Evolutionary conservation across 1,140 invertebrate species (phyloP), one percentile per base, ranked within the genome.

Genomic region (Samia ricini): DNA sequence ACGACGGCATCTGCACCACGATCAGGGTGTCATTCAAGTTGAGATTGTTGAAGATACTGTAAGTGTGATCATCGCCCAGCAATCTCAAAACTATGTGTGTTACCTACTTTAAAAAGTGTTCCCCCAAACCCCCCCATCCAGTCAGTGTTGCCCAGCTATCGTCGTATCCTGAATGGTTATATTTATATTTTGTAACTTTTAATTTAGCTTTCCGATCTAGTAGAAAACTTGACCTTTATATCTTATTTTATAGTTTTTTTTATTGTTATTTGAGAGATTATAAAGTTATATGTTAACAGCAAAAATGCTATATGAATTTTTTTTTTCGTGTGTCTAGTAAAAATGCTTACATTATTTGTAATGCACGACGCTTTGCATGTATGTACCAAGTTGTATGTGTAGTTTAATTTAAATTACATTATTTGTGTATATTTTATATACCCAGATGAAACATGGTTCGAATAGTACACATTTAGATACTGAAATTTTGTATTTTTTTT

Each of bases 11-110:
- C 71, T 74, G 76, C 82, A 63, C 72, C 75, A 76, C 72, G 79
- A 71, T 74, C 85, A 89, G 87, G 84, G 81, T 85, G 79, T 80
- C 83, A 77, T 88, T 79, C 87, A 87, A 86, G 87, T 88, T 87
- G 87, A 89, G 77, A 81, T 89, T 85, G 77, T 88, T 77, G 74
- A 88, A 68, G 78, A 80, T 83, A 89, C 81, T 88, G 87, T 89
- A 89, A 89, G 87, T 89, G 74, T 76, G 70, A 77, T 66, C 73
- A 74, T 79, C 74, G 65, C 72, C 74, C 68, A 72, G 69, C 77
- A 71, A 79, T 79, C 72, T 78, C 76, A 68, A 79, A 79, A 66
- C 67, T 86, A 74, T 89, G 84, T 88, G 87, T 89, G 83, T 89
- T 84, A 79, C n/a, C n/a, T n/a, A n/a, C 64, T 79, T 76, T 84